Base-by-base conservation (phyloP, 2,888 invertebrate species). In the Drosophila nigritarsus region DNA sequence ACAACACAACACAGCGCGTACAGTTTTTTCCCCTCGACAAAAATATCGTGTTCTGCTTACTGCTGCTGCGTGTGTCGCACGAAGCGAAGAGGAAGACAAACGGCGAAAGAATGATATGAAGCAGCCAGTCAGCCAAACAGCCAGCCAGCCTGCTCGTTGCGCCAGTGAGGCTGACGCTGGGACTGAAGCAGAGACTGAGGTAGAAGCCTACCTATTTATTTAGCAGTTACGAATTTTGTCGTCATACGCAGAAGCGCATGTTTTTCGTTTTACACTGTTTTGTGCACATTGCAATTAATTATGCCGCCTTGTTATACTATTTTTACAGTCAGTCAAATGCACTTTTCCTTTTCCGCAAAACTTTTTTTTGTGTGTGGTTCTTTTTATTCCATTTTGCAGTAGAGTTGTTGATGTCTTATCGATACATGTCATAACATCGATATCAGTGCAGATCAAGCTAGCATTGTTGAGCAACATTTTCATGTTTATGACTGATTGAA, bases 301-400 rank as follows among this genome's bases (percentile, higher is more conserved):
- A 54, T 34, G 63, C 68, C 71, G 73, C 62, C 64, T 73, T 67
- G 56, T 60, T 45, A 55, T 64, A 65, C 55, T 77, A 73, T 73
- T 82, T 71, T 83, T 73, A 67, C 74, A 70, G 73, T 75, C 78
- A 81, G 54, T 78, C 73, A 72, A 70, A 80, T 87, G 90, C 89
- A 87, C 87, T 87, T 90, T 90, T 83, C 70, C 80, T 79, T 82
- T 80, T 84, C 83, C 87, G 88, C 89, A 90, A 87, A 79, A 45
- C 24, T 70, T 90, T 87, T 84, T 84, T 88, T 72, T 72, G 71
- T 83, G 75, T 78, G 71, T 75, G 66, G 75, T 89, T 67, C 69
- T 81, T 88, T 87, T 86, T 78, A 80, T 90, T 80, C 86, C 73
- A 69, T 82, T 82, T 82, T 86, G 78, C 68, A 75, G 72, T 77